These are phyloP conservation scores for Pseudomyrmex dendroicus DNA, from an alignment of 1,140 invertebrate genomes.

Conservation along the genomic window DNA sequence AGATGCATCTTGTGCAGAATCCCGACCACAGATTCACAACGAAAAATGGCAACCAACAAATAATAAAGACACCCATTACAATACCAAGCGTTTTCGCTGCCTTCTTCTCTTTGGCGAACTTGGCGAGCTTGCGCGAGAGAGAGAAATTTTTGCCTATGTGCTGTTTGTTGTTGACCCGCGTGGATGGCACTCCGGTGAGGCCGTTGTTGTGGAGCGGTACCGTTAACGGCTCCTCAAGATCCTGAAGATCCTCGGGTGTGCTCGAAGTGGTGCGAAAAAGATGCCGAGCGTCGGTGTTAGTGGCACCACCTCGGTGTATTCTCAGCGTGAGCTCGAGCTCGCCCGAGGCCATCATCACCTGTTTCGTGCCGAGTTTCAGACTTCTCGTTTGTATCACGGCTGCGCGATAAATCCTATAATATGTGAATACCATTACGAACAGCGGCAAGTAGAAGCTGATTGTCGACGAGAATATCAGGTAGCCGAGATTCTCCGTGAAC, in stretches of 20 bases:
- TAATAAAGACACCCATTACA: constrained; percentile 99
- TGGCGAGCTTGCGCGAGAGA: constrained; percentile 94
- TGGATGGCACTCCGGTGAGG: constrained; percentile 87
- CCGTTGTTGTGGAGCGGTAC: constrained; percentile 90
- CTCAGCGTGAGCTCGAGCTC: constrained; percentile 93
- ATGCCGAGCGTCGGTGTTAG: constrained; percentile 80
- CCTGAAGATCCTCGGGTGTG: constrained; percentile 88
- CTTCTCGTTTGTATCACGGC: constrained; percentile 96
- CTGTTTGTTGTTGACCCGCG: constrained; percentile 80
- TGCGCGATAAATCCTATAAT: constrained; percentile 97
- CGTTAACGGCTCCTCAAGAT: constrained; percentile 88
- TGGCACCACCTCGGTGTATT: constrained; percentile 94
- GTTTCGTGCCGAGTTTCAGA: constrained; percentile 94
- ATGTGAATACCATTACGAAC: constrained; percentile 99
- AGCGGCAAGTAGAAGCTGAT: constrained; percentile 99
- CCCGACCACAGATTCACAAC: constrained; percentile 97
- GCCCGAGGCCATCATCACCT: constrained; percentile 92
- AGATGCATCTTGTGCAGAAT: constrained; percentile 94
- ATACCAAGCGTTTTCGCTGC: constrained; percentile 97
- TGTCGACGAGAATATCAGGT: constrained; percentile 96
- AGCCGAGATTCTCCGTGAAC: constrained; percentile 96
- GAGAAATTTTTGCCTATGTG: constrained; percentile 93
- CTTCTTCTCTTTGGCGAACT: constrained; percentile 98
- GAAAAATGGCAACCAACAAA: constrained; percentile 99
- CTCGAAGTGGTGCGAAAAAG: constrained; percentile 87